Conservation (phyloP, 2,888 invertebrate genomes). For the Oscheius sp. region DNA sequence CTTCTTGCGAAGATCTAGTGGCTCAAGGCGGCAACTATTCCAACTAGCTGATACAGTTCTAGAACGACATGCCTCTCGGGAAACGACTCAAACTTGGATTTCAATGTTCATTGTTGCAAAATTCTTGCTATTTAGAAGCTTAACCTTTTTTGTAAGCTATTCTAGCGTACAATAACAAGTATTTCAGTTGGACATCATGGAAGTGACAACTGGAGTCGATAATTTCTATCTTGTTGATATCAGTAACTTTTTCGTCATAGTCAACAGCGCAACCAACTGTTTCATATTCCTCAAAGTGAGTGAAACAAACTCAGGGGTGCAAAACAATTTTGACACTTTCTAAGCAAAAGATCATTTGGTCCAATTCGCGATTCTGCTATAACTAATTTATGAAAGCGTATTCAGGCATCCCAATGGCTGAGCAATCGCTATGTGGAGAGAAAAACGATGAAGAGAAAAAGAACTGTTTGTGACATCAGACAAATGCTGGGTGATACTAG, state of each 20-base stretch:
- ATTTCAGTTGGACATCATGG: conserved; percentile 62
- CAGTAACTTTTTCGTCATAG: conserved; percentile 60
- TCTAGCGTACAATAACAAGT: background rate
- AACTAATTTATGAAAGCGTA: conserved; percentile 36
- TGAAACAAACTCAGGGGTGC: background rate
- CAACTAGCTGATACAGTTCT: conserved; percentile 61
- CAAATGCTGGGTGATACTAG: conserved; percentile 49
- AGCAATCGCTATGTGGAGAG: conserved; percentile 52
- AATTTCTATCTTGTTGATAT: conserved; percentile 51
- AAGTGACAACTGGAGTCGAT: conserved; percentile 48
- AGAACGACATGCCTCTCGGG: conserved; percentile 56
- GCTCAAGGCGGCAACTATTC: conserved; percentile 59
- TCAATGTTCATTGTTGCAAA: conserved; percentile 62
- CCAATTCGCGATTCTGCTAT: conserved; percentile 2
- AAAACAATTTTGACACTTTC: background rate
- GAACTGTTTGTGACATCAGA: conserved; percentile 58
- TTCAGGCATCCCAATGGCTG: conserved; percentile 58
- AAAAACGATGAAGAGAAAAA: conserved; percentile 62
- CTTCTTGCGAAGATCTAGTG: conserved; percentile 59
- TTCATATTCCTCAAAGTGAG: conserved; percentile 58
- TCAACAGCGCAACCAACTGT: conserved; percentile 68
- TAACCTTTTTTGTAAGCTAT: conserved; percentile 54
- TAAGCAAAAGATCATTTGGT: background rate
- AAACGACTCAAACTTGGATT: conserved; percentile 63
- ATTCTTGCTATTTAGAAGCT: conserved; percentile 59